Conservation (phyloP, 2,888 invertebrate species). For the Mimas tiliae region DNA sequence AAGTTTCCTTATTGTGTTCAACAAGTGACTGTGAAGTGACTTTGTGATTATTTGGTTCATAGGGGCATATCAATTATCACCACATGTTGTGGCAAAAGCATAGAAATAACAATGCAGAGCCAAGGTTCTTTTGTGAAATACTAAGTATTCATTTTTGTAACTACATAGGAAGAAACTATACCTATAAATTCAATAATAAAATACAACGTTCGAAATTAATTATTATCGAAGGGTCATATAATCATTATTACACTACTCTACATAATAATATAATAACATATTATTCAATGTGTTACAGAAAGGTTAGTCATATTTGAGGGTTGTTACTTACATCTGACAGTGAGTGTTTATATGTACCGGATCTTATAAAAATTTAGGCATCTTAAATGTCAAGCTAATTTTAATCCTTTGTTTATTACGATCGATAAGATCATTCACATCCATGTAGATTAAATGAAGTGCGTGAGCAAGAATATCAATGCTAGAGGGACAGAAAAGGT, state of each 20-base stretch:
- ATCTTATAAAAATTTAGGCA: too few relatives aligned
- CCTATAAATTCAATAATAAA: neutral
- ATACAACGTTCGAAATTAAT: neutral
- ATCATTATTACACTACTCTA: neutral
- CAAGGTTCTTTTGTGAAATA: neutral
- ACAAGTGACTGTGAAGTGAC: too few relatives aligned
- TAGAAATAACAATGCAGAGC: neutral
- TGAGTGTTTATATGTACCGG: too few relatives aligned
- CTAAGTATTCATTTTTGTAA: neutral
- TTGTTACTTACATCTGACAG: too few relatives aligned
- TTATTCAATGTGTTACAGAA: too few relatives aligned
- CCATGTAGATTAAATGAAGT: too few relatives aligned
- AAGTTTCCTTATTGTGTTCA: neutral
- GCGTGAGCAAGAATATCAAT: too few relatives aligned
- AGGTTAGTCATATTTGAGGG: too few relatives aligned
- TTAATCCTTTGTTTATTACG: too few relatives aligned
- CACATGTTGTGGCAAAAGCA: neutral
- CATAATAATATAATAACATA: neutral
- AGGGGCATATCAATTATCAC: slow-evolving; percentile 4
- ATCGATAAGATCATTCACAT: too few relatives aligned
- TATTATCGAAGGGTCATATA: neutral
- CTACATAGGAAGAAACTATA: neutral
- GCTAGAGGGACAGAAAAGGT: too few relatives aligned
- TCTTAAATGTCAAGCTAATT: too few relatives aligned
- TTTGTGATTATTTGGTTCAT: neutral